Percentiles rank a stretch among this genome's conserved stretches.
These are phyloP conservation scores for Melitaea athalia DNA, from an alignment of 2,888 invertebrate genomes.

Conservation along the genomic window DNA sequence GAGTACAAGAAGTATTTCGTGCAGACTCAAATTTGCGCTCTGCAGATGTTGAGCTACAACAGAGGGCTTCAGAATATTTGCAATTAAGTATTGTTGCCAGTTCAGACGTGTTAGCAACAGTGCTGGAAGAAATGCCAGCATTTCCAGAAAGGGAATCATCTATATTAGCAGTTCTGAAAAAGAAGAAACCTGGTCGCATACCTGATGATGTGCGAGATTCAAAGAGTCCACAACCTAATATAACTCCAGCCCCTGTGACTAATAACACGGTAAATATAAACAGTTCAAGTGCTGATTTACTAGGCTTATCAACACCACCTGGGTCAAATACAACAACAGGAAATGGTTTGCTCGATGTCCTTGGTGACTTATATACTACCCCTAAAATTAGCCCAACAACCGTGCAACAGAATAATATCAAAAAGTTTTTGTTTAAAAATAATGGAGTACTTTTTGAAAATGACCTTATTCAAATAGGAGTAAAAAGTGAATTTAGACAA, in stretches of 20 bases:
- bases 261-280: constrained; percentile 76
- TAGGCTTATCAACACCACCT: constrained; percentile 94
- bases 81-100: constrained; percentile 98
- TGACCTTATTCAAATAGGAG: constrained; percentile 98
- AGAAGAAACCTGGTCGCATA: constrained; percentile 97
- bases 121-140: constrained; percentile 99
- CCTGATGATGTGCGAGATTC: constrained; percentile 93
- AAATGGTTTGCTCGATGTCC: constrained; percentile 93
- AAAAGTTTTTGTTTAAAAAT: constrained; percentile 98
- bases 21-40: constrained; percentile 98
- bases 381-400: constrained; percentile 84
- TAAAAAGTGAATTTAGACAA: constrained; percentile 97
- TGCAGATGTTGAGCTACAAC: constrained; percentile 99
- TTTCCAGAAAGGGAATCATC: constrained; percentile 99
- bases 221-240: constrained; percentile 86
- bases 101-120: constrained; percentile 98
- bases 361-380: constrained; percentile 92
- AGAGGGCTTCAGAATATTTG: constrained; percentile 98
- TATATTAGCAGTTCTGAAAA: constrained; percentile 98
- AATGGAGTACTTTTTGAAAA: constrained; percentile 99
- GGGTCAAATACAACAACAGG: constrained; percentile 86
- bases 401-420: constrained; percentile 91
- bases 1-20: constrained; percentile 96
- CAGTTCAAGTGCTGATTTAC: constrained; percentile 89
- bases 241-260: constrained; percentile 74